phyloP scores from a whole-genome alignment of 2,113 vertebrate genomes.

The Sinosuthora webbiana region DNA sequence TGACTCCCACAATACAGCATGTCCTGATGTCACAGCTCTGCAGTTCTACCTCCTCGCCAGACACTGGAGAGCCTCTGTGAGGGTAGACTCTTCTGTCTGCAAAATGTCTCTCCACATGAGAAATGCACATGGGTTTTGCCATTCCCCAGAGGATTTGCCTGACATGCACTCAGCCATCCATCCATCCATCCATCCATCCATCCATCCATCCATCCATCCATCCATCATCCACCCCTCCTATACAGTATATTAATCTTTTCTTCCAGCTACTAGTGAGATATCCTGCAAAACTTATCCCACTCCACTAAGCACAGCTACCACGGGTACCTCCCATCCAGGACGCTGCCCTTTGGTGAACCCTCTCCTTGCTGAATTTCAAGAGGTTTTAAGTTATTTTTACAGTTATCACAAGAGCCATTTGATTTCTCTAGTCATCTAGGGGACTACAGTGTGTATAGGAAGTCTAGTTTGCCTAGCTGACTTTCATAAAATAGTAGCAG shows the following conservation, averaged over 20 bases:
- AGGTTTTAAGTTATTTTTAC: background rate
- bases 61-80: background rate
- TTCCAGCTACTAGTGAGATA: background rate
- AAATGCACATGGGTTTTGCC: background rate
- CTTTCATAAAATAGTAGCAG: background rate
- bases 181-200: too few species aligned
- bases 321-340: background rate
- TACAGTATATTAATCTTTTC: background rate
- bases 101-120: background rate
- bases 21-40: background rate
- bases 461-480: background rate
- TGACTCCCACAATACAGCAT: background rate
- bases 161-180: background rate
- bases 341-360: background rate
- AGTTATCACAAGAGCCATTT: background rate
- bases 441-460: background rate
- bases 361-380: background rate
- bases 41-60: fast-evolving
- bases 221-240: background rate
- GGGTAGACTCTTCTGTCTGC: background rate
- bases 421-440: background rate
- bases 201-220: background rate
- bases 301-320: fast-evolving
- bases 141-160: background rate
- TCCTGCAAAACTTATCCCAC: background rate